Evolutionary conservation across 2,113 vertebrate genomes (phyloP), one percentile per base, ranked within the genome.

Genomic region (Varanus salvator): DNA sequence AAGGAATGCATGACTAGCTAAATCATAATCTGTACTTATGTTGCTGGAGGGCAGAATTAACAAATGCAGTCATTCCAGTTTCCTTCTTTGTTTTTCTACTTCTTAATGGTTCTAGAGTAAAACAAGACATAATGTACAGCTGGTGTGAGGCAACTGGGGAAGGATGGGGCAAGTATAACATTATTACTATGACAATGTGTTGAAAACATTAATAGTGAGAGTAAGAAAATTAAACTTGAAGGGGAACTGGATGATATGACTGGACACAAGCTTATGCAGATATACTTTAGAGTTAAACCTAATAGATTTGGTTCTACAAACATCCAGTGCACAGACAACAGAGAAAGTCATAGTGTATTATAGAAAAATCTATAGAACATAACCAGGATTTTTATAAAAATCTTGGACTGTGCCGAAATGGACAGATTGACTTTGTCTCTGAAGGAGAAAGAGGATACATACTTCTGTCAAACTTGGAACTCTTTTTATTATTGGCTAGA

Each of bases 11-110:
- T 4, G 8, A 90, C 85, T 54, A 91, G 3, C 14, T 31, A 89
- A 89, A 34, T 17, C 68, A 15, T 85, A 89, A 88, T 29, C 87
- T 69, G 31, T 83, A 68, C 1, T 88, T 57, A 71, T 80, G 88
- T 23, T 87, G 66, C 27, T 76, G 23, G 8, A 83, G n/a, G 80
- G 31, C 15, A 89, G 76, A 74, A 9, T 76, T 86, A 91, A 89
- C 72, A 52, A 17, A 90, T n/a, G 66, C 0, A 31, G 48, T 14
- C 66, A 15, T 31, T 83, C 34, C 0, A 54, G 1, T 50, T 83
- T 6, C 6, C 0, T 25, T 76, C 72, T 82, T 7, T 0, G 27
- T 72, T 89, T 92, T 44, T 88, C 48, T 83, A 80, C 54, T 88
- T 5, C 5, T 88, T 84, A 15, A 44, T 44, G 12, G 34, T 68